Evolutionary conservation across 2,113 vertebrate species (phyloP), one percentile per base, ranked within the genome.

Genomic region (Scomber scombrus): DNA sequence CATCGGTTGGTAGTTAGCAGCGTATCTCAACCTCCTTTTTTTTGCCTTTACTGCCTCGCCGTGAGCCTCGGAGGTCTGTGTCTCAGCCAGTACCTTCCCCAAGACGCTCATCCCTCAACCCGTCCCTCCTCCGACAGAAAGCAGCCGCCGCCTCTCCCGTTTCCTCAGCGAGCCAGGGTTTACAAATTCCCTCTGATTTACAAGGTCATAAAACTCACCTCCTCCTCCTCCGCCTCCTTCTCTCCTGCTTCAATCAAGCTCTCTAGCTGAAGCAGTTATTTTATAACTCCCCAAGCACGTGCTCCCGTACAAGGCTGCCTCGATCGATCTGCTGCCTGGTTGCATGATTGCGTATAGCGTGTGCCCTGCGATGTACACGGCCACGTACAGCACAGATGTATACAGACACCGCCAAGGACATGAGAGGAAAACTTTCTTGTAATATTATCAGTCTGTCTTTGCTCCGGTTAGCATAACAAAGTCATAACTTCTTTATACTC

Each of bases 101-200:
- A 1, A 19, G 60, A 81, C 15, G 4, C 74, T 67, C 76, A 68
- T 80, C 62, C 51, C 71, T 81, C 84, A 80, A 2, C 13, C n/a
- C 61, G 57, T 52, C 49, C 40, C 63, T 66, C 75, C 1, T 68
- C 45, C 15, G 51, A 10, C 78, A 65, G 56, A 62, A 67, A 70
- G 64, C 74, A 65, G 67, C 60, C 61, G 52, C 84, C 45, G 2
- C 61, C 76, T 83, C 84, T 85, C 69, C 83, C 31, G 69, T 66
- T 89, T 87, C 87, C 84, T 84, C 73, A 79, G 49, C 2, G 11
- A 58, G 81, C 81, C 70, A 60, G 31, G 40, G 78, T 89, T 91
- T 88, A 91, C 90, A 90, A 86, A 92, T 90, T 92, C 87, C 66
- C 78, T 66, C 78, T 87, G 91, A 91, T 91, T 91, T 91, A 91